phyloP scores from a whole-genome alignment of 1,140 invertebrate species.

The Ceratoteleas bidentatus region DNA sequence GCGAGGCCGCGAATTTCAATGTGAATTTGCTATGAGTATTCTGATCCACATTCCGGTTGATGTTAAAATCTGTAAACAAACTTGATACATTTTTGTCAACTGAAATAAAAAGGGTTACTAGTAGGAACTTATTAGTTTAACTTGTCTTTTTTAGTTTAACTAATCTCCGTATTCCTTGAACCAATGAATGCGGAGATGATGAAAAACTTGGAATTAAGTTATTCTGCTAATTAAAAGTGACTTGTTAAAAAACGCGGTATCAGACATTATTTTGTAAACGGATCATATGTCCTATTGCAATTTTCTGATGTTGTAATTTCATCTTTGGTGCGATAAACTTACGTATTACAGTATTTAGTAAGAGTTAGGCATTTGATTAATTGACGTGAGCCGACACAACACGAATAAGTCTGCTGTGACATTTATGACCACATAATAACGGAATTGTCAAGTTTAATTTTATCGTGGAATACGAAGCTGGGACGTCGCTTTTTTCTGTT shows the following conservation, averaged over 20 bases:
- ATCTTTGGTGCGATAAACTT: conserved; percentile 16
- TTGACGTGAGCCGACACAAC: conserved; percentile 22
- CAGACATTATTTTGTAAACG: conserved; percentile 15
- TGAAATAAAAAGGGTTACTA: too few relatives aligned
- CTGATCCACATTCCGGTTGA: too few relatives aligned
- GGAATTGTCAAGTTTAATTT: conserved; percentile 14
- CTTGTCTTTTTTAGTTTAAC: too few relatives aligned
- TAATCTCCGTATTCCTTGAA: too few relatives aligned
- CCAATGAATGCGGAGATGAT: too few relatives aligned
- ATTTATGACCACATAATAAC: conserved; percentile 1
- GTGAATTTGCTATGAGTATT: too few relatives aligned
- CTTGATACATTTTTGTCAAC: too few relatives aligned
- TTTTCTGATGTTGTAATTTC: conserved; percentile 13
- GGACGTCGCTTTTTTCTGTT: neutral
- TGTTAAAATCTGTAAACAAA: too few relatives aligned
- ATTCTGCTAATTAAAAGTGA: conserved; percentile 7
- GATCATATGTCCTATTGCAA: conserved; percentile 11
- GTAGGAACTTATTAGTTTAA: too few relatives aligned
- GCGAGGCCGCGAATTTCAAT: too few relatives aligned
- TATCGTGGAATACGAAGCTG: neutral
- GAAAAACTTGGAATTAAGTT: conserved; percentile 1
- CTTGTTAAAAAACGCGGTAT: neutral
- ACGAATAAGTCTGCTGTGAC: neutral
- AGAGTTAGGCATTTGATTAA: conserved; percentile 39
- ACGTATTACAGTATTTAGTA: conserved; percentile 18